Percentiles rank a stretch among this genome's conserved stretches.
These are phyloP conservation scores for Isurus oxyrinchus DNA, from an alignment of 2,113 vertebrate species.

Conservation along the genomic window DNA sequence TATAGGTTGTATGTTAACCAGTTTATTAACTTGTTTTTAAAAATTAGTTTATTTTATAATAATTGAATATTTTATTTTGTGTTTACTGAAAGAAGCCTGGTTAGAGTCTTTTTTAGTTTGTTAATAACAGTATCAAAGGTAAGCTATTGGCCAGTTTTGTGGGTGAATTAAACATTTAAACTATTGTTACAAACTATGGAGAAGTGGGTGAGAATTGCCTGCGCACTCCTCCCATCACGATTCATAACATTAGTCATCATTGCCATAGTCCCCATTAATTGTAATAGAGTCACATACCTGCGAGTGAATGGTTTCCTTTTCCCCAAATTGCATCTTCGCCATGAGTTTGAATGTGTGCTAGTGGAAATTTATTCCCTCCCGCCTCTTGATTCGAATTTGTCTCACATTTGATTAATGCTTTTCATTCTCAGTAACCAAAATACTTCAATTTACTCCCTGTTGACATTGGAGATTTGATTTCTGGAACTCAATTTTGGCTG, in stretches of 20 bases:
- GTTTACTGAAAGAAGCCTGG: no score
- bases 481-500: slow-evolving; percentile 34
- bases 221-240: no score
- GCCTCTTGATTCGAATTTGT: neutral
- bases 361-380: neutral
- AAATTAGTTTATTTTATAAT: no score
- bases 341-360: neutral
- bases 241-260: neutral
- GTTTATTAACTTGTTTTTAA: no score
- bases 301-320: neutral
- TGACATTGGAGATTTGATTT: slow-evolving; percentile 25
- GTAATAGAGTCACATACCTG: neutral
- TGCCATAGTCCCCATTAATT: neutral
- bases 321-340: neutral
- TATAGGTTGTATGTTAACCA: no score
- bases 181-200: no score
- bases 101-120: no score
- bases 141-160: no score
- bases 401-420: slow-evolving; percentile 19
- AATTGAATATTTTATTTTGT: no score
- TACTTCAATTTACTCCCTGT: slow-evolving; percentile 1
- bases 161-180: no score
- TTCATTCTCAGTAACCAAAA: slow-evolving; percentile 14
- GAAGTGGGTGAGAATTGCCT: no score
- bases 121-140: no score